phyloP scores from a whole-genome alignment of 2,797 vertebrate species.

The Petrocephalus sullivani region DNA sequence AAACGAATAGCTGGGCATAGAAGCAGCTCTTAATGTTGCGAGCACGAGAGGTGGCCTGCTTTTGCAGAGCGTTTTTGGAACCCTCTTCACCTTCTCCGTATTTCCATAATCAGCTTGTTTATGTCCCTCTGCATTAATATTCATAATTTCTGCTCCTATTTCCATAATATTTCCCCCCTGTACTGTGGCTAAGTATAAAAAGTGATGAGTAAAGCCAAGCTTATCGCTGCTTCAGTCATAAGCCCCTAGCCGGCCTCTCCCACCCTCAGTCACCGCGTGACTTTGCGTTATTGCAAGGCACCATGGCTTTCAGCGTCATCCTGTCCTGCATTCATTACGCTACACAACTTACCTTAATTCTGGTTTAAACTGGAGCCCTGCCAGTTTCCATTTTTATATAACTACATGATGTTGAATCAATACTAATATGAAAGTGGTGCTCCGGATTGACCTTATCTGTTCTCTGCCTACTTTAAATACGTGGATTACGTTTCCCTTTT shows the following conservation, averaged over 20 bases:
- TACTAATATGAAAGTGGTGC: background rate
- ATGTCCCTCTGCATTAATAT: background rate
- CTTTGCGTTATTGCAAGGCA: background rate
- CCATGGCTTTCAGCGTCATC: background rate
- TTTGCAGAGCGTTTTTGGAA: background rate
- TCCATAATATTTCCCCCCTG: background rate
- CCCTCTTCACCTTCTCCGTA: background rate
- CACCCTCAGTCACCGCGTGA: background rate
- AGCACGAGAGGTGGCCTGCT: background rate
- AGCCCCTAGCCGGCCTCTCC: background rate
- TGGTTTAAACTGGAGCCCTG: background rate
- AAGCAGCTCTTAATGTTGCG: background rate
- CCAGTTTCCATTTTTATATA: background rate
- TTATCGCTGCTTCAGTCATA: background rate
- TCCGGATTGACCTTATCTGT: background rate
- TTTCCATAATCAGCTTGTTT: background rate
- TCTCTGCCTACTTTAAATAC: background rate
- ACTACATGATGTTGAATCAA: background rate
- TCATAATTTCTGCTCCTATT: background rate
- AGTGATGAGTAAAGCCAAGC: background rate
- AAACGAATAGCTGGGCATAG: background rate
- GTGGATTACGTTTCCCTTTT: background rate
- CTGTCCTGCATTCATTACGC: background rate
- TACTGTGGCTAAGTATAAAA: background rate
- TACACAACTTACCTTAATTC: background rate